phyloP scores from a whole-genome alignment of 35 echinoderm and acorn worm species.

The Heliocidaris tuberculata region DNA sequence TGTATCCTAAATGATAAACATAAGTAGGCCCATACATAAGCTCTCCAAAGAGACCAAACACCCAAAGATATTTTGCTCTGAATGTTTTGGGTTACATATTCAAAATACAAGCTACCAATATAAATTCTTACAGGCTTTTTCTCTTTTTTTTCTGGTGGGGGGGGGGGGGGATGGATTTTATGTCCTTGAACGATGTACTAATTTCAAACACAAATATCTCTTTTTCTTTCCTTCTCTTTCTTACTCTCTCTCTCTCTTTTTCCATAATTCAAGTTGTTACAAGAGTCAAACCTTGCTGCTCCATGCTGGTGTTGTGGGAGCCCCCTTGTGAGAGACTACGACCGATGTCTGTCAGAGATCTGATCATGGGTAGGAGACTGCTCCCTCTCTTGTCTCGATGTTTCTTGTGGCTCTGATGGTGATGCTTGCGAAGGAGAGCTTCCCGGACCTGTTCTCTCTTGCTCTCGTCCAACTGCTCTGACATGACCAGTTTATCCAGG shows the following conservation, averaged over 20 bases:
- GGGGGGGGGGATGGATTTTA: too few relatives aligned
- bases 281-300: constrained; percentile 79
- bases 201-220: background rate
- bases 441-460: constrained; percentile 84
- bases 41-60: too few relatives aligned
- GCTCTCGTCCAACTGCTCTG: constrained; percentile 80
- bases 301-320: constrained; percentile 73
- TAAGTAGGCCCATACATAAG: too few relatives aligned
- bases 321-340: constrained; percentile 66
- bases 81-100: too few relatives aligned
- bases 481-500: constrained; percentile 75
- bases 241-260: background rate
- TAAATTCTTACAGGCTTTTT: too few relatives aligned
- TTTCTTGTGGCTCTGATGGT: constrained; percentile 86
- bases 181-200: too few relatives aligned
- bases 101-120: too few relatives aligned
- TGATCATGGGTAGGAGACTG: constrained; percentile 72
- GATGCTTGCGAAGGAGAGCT: constrained; percentile 76
- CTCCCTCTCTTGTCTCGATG: constrained; percentile 64
- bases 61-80: too few relatives aligned
- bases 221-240: background rate
- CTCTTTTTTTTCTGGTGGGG: too few relatives aligned
- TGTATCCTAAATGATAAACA: too few relatives aligned
- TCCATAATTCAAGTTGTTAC: background rate
- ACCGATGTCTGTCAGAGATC: constrained; percentile 87